Evolutionary conservation across 1,140 invertebrate genomes (phyloP).

Genomic region (Diabrotica virgifera): DNA sequence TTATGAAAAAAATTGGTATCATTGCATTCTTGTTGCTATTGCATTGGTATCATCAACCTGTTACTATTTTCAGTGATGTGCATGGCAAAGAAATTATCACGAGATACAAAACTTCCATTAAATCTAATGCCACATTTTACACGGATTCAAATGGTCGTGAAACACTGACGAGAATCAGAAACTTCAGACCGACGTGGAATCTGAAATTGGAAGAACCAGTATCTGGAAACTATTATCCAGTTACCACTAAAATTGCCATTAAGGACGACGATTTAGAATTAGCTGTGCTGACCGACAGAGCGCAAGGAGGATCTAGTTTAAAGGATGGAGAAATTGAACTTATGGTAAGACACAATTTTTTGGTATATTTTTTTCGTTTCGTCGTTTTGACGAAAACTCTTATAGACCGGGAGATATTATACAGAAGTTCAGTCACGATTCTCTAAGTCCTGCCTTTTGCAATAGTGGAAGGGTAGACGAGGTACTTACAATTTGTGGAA

Average conservation of each 20-base stretch:
- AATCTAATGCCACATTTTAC: constrained; percentile 71
- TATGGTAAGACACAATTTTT: constrained; percentile 58
- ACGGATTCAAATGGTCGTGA: constrained; percentile 95
- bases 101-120: constrained; percentile 64
- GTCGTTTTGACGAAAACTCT: no score
- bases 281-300: constrained; percentile 78
- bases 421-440: no score
- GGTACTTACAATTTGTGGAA: no score
- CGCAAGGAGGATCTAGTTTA: constrained; percentile 84
- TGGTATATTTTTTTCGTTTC: no score
- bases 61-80: constrained; percentile 55
- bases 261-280: constrained; percentile 57
- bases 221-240: constrained; percentile 90
- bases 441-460: no score
- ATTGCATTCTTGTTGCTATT: no score
- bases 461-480: no score
- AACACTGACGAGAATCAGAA: constrained; percentile 69
- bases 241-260: constrained; percentile 79
- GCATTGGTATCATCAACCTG: no score
- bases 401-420: no score
- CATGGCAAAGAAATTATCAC: constrained; percentile 82
- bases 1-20: no score
- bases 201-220: constrained; percentile 66
- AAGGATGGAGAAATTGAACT: constrained; percentile 71
- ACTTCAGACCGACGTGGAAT: constrained; percentile 75